Evolutionary conservation across 2,888 invertebrate genomes (phyloP).

Genomic region (Plusia festucae): DNA sequence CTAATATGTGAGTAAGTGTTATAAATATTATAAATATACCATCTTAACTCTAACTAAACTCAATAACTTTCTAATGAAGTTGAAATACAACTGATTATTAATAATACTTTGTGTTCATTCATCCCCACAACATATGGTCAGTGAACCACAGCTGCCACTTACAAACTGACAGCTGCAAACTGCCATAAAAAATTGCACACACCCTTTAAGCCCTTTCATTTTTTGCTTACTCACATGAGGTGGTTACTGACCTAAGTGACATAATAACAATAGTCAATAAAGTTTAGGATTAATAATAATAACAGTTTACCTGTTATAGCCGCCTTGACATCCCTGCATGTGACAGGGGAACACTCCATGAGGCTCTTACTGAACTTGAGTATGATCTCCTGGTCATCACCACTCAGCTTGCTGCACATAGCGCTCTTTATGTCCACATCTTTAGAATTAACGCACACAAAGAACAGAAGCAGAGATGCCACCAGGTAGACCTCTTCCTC

Average conservation of each 20-base stretch:
- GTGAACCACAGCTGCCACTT: conserved; percentile 28
- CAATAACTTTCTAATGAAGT: not conserved
- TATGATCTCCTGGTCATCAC: conserved; percentile 87
- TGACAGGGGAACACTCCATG: conserved; percentile 82
- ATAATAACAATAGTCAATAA: not conserved
- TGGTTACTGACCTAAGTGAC: conserved; percentile 11
- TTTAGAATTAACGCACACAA: conserved; percentile 87
- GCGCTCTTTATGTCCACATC: conserved; percentile 87
- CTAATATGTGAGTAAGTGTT: too few species aligned
- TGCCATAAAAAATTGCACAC: conserved; percentile 38
- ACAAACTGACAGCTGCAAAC: conserved; percentile 38
- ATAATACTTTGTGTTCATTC: conserved; percentile 14
- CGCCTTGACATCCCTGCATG: conserved; percentile 77
- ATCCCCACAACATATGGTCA: conserved; percentile 8
- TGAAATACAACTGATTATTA: not conserved
- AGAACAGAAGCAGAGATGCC: conserved; percentile 86
- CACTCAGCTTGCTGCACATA: conserved; percentile 87
- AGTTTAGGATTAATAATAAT: not conserved
- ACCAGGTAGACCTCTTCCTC: conserved; percentile 79
- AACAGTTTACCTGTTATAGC: conserved; percentile 77
- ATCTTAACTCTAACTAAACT: not conserved
- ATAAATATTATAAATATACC: not conserved
- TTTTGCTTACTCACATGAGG: not conserved
- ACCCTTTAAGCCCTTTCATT: conserved; percentile 12
- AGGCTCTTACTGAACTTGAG: conserved; percentile 87